Base-by-base conservation (phyloP, 2,888 invertebrate genomes). In the Pogonocherus hispidulus region DNA sequence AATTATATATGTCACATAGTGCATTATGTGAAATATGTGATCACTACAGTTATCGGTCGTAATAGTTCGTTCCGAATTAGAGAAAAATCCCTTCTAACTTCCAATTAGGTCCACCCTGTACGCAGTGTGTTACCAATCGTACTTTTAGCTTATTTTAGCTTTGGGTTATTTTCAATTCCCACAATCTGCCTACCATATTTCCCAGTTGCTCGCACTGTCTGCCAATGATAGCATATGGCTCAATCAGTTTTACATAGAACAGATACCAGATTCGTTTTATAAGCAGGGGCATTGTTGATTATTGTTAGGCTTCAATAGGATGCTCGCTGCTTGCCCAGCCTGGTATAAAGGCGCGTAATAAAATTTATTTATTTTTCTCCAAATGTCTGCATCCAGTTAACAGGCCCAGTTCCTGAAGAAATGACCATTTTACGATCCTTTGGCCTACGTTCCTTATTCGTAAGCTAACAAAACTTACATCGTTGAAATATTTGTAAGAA, bases 111-210 rank as follows among this genome's bases (percentile, higher is more conserved):
- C 41, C 41, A 41, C 41, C 41, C 83, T 84, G 83, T 84, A 83
- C 76, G 74, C 83, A 83, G 82, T 77, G 83, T 84, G 84, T 83
- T 82, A 78, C 79, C 79, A 76, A 82, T 80, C 78, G 77, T 73
- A 78, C 78, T 83, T 84, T 83, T 82, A 80, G 83, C 83, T 84
- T 84, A 84, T 83, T 84, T 83, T 82, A 82, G 81, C 79, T 79
- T 54, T 78, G 82, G 79, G 83, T 83, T 84, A 84, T 84, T 84
- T 84, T 82, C 80, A 83, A 81, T 83, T 84, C 84, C 81, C 84
- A 83, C 84, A 84, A 84, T 83, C 84, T 84, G 84, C 78, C 81
- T 81, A 79, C 84, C 84, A 84, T 83, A 84, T 84, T 84, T 83
- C 82, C 80, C 82, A 79, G 82, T 82, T 80, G 81, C 79, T 19